Base-by-base conservation (phyloP, 23 tunicate genomes). In the Aplidium turbinatum region DNA sequence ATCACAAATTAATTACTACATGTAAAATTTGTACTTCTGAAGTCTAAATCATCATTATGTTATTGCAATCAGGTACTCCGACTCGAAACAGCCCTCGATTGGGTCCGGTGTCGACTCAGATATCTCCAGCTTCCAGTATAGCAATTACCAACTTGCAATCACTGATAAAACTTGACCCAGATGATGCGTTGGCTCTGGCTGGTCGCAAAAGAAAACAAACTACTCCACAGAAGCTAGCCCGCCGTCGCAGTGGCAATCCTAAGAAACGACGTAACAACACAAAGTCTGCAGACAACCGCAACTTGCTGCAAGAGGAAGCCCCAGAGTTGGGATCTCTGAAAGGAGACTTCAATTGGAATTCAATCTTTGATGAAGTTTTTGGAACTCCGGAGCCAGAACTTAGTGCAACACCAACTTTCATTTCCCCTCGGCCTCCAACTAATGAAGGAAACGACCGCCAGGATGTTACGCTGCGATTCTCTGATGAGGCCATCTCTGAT, bases 321-420 rank as follows among this genome's bases (percentile, higher is more conserved):
- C 91, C 97, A 1, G 97, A 91, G 38, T 79, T 91, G 13, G 97
- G 97, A 2, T 91, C 91, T 1, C 77, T 91, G 31, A 91, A 91
- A 68, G 97, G 97, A 11, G 97, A 91, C 46, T 91, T 84, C 69
- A 91, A 78, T 34, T 91, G 86, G 83, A 75, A 68, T 32, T 63
- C 82, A 5, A 75, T 91, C 46, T 78, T 91, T 38, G 91, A 79
- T 25, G 97, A 83, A 0, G 58, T 91, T 48, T 81, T 81, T 31
- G 70, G 63, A 29, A 25, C 13, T 19, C 13, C 26, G 20, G 71
- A 76, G 16, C 22, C 58, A 5, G 38, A 70, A 4, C 58, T 70
- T 3, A 47, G 76, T 58, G 16, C 29, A 5, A 70, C 76, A 20
- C 76, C 76, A 31, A 47, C 76, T 3, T 70, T 58, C 33, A 20